Base-by-base conservation (phyloP, 2,888 invertebrate genomes). In the Frankliniella fusca region DNA sequence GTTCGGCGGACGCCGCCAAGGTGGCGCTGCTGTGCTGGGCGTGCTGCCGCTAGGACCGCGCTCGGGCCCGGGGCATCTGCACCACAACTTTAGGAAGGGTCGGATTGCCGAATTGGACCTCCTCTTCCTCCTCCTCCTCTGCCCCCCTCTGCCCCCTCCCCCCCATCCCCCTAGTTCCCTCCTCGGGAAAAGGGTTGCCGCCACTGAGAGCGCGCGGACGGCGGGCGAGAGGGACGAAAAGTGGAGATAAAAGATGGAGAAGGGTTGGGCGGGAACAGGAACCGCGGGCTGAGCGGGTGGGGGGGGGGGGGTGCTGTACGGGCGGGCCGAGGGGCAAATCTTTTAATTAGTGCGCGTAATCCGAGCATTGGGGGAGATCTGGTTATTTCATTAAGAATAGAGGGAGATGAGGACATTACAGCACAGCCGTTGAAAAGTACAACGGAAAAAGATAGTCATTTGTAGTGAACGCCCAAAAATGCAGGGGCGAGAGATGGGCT, bases 321-420 rank as follows among this genome's bases (percentile, higher is more conserved):
- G 38, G 18, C 54, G 54, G 54, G 54, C 18, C 5, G 20, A 54
- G 70, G 70, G 70, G 70, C 70, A 76, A 27, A 76, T 76, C 70
- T 76, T 76, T 76, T 76, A 76, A 76, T 76, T 76, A 76, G 70
- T 76, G 27, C 70, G 70, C 70, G 70, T 76, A 76, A 76, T 76
- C 70, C 70, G 70, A 76, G 70, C 70, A 76, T 76, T 76, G 70
- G 70, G 70, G 70, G 70, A 76, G 70, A 76, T 76, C 70, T 76
- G 70, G 70, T 76, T 76, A 76, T 76, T 76, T 76, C 70, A 76
- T 76, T 76, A 76, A 76, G 70, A 76, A 76, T 76, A 23, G 70
- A 76, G 27, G 70, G 70, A 27, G 70, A 76, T 76, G 70, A 76
- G 70, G 70, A 76, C 70, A 76, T 76, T 76, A 27, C 70, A 76